Base-by-base conservation (phyloP, 2,797 vertebrate genomes). In the Scolopax bukidnonensis region DNA sequence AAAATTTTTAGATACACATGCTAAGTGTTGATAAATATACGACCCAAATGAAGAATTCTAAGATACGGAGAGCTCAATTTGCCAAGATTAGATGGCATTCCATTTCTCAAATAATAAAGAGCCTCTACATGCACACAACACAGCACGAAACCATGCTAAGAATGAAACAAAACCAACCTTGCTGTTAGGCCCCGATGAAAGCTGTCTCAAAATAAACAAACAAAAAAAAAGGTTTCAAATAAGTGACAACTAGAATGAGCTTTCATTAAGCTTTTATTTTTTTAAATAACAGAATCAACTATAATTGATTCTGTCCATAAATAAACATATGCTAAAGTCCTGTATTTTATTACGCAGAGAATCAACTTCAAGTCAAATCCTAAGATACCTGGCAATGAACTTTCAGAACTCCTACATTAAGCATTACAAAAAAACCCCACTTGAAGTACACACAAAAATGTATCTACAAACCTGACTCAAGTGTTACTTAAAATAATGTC, bases 111-210 rank as follows among this genome's bases (percentile, higher is more conserved):
- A 95, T 20, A 71, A 69, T 43, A 57, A 88, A 90, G 95, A 90
- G 51, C 43, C 54, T 94, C 84, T 63, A 89, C 71, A 92, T 92
- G 96, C 93, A 91, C 60, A 95, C 88, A 65, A 95, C 90, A 96
- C 76, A 77, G 89, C 64, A 96, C 93, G 5, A 95, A 65, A 94
- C 64, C 65, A 96, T 90, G 95, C 91, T 87, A 94, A 91, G 68
- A 96, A 95, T 60, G 47, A 90, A 93, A 94, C 8, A 9, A 75
- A 68, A 94, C 91, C 88, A 86, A 96, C 95, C 87, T 97, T 93
- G 92, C 89, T 89, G 84, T 90, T 65, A 96, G 74, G 73, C 95
- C 78, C 73, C 68, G 38, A 68, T 77, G 91, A 92, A 40, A 95
- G 87, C 91, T 95, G 95, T 45, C 86, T 80, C 87, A 90, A 95